Base-by-base conservation (phyloP, 2,113 vertebrate species). In the Tetraodon nigroviridis region DNA sequence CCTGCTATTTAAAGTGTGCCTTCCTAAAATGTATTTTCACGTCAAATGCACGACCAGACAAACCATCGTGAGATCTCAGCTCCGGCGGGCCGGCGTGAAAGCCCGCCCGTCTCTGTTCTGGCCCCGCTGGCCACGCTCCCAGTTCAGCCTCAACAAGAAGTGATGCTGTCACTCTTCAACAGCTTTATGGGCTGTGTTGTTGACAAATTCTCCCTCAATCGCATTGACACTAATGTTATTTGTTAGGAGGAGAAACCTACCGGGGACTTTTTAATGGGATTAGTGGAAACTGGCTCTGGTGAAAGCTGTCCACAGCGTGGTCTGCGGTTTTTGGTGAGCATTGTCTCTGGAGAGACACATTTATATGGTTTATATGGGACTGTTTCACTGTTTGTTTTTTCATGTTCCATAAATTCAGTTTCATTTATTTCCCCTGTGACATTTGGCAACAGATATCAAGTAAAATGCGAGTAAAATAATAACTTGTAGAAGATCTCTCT, bases 301-400 rank as follows among this genome's bases (percentile, higher is more conserved):
- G 22, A 65, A 64, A 78, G 66, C 50, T 37, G 27, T 22, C 58
- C 46, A 46, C 24, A 50, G 51, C 62, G 67, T 61, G 76, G 64
- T 76, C 60, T 67, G 72, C 55, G 66, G 69, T 45, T 63, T 49
- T 21, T 20, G n/a, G 40, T 63, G 44, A 60, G 49, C 45, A 40
- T 71, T 71, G 70, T 76, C 62, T 58, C 42, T 63, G 53, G 53
- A 64, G 48, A 62, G 64, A 51, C 50, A 49, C 8, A 7, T 18
- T 51, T 41, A 37, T 37, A 37, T 37, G 32, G 32, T 37, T 37
- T 37, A 37, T 37, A 40, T 51, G 18, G 20, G 51, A 4, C 47
- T 27, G 13, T n/a, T 18, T 48, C 32, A 37, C 46, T 48, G 6
- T 48, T 19, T 63, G 14, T 42, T 62, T 54, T 60, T 3, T 48